These are phyloP conservation scores for Trimorus sp. DNA, from an alignment of 2,888 invertebrate genomes.

Conservation along the genomic window DNA sequence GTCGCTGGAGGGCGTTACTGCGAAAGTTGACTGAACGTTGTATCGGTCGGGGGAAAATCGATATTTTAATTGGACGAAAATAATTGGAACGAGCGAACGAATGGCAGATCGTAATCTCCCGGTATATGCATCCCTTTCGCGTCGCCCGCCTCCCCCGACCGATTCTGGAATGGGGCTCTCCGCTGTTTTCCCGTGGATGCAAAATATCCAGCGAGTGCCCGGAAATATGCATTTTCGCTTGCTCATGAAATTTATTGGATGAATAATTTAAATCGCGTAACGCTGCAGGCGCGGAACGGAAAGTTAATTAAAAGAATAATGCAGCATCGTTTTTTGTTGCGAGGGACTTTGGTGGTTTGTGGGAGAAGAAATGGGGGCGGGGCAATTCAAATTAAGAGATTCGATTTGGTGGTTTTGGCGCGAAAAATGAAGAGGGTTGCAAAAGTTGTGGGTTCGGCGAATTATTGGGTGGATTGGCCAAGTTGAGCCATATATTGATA, in stretches of 20 bases:
- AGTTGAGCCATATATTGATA: no score
- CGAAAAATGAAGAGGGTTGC: no score
- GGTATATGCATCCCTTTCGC: slow-evolving; percentile 72
- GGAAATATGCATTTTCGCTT: slow-evolving; percentile 44
- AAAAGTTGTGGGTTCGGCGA: no score
- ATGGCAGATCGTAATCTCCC: slow-evolving; percentile 80
- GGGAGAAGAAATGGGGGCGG: no score
- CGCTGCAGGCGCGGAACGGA: neutral
- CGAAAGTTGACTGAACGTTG: slow-evolving; percentile 81
- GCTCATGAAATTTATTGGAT: slow-evolving; percentile 47
- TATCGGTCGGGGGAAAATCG: slow-evolving; percentile 76
- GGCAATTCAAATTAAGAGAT: no score
- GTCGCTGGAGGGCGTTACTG: slow-evolving; percentile 78
- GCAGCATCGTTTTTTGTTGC: neutral
- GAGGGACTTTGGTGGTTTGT: no score
- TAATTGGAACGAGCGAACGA: slow-evolving; percentile 81
- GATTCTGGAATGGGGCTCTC: neutral
- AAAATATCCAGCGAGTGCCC: slow-evolving; percentile 29
- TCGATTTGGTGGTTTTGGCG: no score
- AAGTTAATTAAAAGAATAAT: slow-evolving; percentile 15
- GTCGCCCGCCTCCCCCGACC: slow-evolving; percentile 53
- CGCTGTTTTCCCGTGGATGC: slow-evolving; percentile 39
- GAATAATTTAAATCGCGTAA: slow-evolving; percentile 32
- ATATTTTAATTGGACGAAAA: slow-evolving; percentile 82
- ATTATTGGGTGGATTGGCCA: no score